Evolutionary conservation across 1,140 invertebrate species (phyloP), one percentile per base, ranked within the genome.

Genomic region (Rhyacophila brunnea): DNA sequence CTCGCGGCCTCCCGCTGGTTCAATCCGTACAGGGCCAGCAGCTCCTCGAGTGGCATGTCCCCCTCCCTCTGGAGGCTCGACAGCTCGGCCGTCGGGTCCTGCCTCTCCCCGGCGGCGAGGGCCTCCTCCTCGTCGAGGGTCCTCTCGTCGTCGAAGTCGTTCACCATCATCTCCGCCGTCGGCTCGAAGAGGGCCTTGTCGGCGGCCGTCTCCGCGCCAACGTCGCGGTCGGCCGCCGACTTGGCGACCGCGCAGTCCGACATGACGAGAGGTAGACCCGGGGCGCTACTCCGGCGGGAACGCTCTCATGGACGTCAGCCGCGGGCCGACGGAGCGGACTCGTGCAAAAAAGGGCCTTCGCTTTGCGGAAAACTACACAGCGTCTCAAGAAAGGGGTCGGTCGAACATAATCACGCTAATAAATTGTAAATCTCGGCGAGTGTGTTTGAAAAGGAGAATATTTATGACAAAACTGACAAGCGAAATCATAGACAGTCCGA

Each of bases 121-220:
- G 92, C 93, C 83, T 98, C 95, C 82, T 97, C 95, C 80, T 97
- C 95, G 72, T 96, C 95, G 68, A 97, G 71, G 43, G 95, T 98
- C 70, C 90, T 83, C 74, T 98, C 95, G 80, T 97, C 95, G 78
- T 97, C 95, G 81, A 93, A 96, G 78, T 96, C 94, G 86, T 96
- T 92, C 55, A 96, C 87, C 81, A 97, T 87, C 92, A 96, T 93
- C 75, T 96, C 93, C 72, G 85, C 79, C 64, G 85, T 83, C 61
- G 84, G 84, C 70, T 87, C 84, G 67, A 87, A 87, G 64, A 79
- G 74, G 69, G 76, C 75, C 69, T 79, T 77, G 67, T 79, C 76
- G 68, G 73, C 74, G 61, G 73, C 73, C 73, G 75, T 71, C 66
- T 77, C 77, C 75, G 76, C 76, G 68, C 71, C 76, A 67, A 74